Percentiles rank a stretch among this genome's conserved stretches.
phyloP scores from a whole-genome alignment of 2,888 invertebrate species.

The Acanthosepion lycidas region DNA sequence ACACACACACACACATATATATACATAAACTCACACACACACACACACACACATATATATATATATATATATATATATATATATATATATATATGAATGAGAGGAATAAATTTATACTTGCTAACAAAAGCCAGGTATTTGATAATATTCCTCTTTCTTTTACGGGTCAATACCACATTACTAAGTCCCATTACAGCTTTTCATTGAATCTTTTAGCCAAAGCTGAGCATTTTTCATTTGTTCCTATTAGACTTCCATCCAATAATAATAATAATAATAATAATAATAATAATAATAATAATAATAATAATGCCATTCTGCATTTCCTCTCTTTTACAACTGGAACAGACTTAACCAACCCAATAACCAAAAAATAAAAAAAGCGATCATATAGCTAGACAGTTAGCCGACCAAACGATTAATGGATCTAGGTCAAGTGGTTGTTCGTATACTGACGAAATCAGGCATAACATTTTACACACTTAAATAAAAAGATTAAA shows the following conservation, averaged over 20 bases:
- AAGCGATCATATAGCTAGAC: not conserved
- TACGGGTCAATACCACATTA: not conserved
- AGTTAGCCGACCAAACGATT: not conserved
- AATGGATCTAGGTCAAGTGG: not conserved
- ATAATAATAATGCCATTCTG: too few species aligned
- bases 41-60: too few species aligned
- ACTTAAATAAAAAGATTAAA: too few species aligned
- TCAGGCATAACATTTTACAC: not conserved
- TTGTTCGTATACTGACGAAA: not conserved
- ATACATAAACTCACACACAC: too few species aligned
- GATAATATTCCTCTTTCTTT: not conserved
- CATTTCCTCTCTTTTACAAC: not conserved
- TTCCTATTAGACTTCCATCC: not conserved
- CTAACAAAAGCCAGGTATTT: not conserved
- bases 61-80: not conserved
- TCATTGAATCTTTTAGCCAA: not conserved
- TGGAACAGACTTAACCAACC: not conserved
- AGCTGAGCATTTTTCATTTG: too few species aligned
- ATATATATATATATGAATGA: not conserved
- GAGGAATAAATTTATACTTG: too few species aligned
- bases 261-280: too few species aligned
- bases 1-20: not conserved
- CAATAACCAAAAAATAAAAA: not conserved
- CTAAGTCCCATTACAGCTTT: not conserved
- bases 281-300: too few species aligned